These are phyloP conservation scores for Shargacucullia verbasci DNA, from an alignment of 2,888 invertebrate species.

Conservation along the genomic window DNA sequence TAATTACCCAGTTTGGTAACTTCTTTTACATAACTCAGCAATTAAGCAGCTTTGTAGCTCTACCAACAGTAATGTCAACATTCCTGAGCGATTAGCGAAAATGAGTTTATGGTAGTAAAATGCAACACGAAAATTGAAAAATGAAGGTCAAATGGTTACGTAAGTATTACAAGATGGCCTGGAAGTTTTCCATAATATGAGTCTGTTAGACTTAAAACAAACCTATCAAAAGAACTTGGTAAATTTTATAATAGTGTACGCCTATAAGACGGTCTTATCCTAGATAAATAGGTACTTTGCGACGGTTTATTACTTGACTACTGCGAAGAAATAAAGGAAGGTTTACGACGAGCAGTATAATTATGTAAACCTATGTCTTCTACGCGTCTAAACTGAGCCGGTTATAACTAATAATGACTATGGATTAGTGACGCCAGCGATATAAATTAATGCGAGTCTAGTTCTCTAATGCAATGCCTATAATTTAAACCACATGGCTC, in stretches of 20 bases:
- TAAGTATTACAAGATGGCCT: slow-evolving; percentile 4
- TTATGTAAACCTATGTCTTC: slow-evolving; percentile 1
- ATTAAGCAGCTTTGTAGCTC: too few relatives aligned
- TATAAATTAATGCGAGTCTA: not conserved
- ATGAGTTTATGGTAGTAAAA: slow-evolving; percentile 4
- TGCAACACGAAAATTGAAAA: slow-evolving; percentile 3
- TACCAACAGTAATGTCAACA: slow-evolving; percentile 5
- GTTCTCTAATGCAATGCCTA: slow-evolving; percentile 7
- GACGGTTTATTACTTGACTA: slow-evolving; percentile 20
- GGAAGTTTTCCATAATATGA: not conserved
- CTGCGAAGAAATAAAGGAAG: slow-evolving; percentile 11
- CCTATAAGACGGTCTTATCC: slow-evolving; percentile 1
- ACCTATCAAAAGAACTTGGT: slow-evolving; percentile 11
- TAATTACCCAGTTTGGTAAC: too few relatives aligned
- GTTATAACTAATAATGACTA: not conserved
- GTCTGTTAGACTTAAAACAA: slow-evolving; percentile 6
- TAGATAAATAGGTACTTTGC: slow-evolving; percentile 21
- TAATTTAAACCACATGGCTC: slow-evolving; percentile 30
- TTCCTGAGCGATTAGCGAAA: not conserved
- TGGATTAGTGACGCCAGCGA: not conserved
- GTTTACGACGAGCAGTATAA: slow-evolving; percentile 6
- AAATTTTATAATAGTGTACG: slow-evolving; percentile 12
- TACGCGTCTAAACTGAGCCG: slow-evolving; percentile 1
- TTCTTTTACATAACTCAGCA: too few relatives aligned
- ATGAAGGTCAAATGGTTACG: not conserved